Evolutionary conservation across 2,888 invertebrate genomes (phyloP).

Genomic region (Polylopha cassiicola): DNA sequence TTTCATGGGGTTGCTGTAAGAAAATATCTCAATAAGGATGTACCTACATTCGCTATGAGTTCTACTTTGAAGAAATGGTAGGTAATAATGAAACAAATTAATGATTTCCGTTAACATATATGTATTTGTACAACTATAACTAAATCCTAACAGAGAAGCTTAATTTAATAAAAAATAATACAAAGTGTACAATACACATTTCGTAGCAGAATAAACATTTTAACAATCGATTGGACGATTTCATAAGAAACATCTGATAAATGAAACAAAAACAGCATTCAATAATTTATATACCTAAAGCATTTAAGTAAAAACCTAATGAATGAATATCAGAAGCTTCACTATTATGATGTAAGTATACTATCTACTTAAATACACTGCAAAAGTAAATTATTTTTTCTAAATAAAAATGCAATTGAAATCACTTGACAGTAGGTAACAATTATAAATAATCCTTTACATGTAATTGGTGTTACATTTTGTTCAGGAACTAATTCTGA

Average conservation of each 20-base stretch:
- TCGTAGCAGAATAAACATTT: slow-evolving; percentile 14
- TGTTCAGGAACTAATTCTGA: slow-evolving; percentile 15
- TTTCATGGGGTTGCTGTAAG: no score
- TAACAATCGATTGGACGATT: slow-evolving; percentile 20
- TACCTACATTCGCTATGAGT: no score
- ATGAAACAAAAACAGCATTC: not conserved
- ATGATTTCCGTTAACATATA: slow-evolving; percentile 21
- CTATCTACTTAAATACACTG: slow-evolving; percentile 2
- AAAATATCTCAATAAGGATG: no score
- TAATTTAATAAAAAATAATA: slow-evolving; percentile 20
- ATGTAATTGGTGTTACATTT: slow-evolving; percentile 20
- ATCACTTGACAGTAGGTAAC: slow-evolving; percentile 16
- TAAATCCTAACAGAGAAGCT: slow-evolving; percentile 20
- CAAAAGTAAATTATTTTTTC: slow-evolving; percentile 12
- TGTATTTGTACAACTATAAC: slow-evolving; percentile 17
- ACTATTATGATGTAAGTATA: not conserved
- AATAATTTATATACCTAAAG: no score
- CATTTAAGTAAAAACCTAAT: no score
- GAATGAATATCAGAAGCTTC: no score
- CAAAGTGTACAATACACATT: slow-evolving; percentile 16
- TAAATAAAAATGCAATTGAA: slow-evolving; percentile 19
- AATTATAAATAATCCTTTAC: slow-evolving; percentile 18
- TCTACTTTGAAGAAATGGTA: no score
- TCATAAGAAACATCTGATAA: slow-evolving; percentile 4
- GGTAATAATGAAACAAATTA: slow-evolving; percentile 5